Conservation (phyloP, 2,888 invertebrate species). For the Oasisia sp. region DNA sequence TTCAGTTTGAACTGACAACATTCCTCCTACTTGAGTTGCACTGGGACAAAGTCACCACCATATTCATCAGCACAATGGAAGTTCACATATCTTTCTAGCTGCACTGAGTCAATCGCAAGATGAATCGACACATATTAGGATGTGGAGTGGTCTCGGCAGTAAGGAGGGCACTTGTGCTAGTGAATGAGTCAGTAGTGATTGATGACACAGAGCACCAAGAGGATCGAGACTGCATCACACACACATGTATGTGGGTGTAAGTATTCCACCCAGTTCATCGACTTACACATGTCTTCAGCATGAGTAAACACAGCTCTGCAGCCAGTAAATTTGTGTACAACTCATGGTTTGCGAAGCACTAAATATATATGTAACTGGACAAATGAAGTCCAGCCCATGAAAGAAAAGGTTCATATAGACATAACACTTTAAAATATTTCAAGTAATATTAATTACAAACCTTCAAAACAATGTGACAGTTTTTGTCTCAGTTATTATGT, state of each 20-base stretch:
- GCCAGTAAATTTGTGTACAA: not conserved
- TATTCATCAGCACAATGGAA: not conserved
- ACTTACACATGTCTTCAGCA: not conserved
- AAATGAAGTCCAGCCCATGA: not conserved
- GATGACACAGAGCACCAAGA: not conserved
- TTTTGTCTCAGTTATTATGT: too few species aligned
- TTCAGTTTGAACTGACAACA: not conserved
- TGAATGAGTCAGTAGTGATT: conserved; percentile 8
- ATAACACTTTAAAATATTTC: not conserved
- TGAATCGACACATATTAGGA: not conserved
- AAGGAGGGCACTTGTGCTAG: too few species aligned
- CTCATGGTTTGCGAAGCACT: not conserved
- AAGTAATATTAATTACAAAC: not conserved
- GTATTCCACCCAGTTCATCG: not conserved
- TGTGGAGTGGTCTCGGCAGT: not conserved
- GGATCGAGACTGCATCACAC: not conserved
- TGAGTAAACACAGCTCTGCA: not conserved
- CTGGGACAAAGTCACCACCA: too few species aligned
- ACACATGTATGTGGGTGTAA: conserved; percentile 17
- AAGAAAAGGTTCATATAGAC: not conserved
- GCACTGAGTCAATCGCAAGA: not conserved
- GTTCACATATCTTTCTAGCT: not conserved
- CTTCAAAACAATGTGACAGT: not conserved
- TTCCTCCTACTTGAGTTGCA: not conserved
- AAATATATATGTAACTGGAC: not conserved